phyloP scores from a whole-genome alignment of 2,113 vertebrate species.

The Numenius arquata region DNA sequence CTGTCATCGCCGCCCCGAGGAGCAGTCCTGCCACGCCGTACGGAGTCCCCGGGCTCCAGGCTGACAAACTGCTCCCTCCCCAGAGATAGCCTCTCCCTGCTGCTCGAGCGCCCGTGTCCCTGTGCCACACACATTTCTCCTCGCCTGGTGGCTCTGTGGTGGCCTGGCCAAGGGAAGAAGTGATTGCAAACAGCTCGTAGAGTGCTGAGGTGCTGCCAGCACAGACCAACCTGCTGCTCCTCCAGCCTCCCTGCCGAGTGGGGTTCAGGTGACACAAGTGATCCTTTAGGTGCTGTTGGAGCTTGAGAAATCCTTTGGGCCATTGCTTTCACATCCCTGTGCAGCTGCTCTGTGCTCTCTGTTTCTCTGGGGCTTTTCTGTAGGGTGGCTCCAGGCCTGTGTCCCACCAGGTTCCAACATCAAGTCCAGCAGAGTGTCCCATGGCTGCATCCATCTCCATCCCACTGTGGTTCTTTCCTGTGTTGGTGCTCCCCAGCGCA shows the following conservation, averaged over 20 bases:
- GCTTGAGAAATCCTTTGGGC: background rate
- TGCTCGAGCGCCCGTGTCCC: rapidly evolving
- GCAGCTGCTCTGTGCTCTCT: background rate
- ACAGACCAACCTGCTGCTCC: background rate
- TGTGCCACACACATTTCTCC: background rate
- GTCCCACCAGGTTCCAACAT: background rate
- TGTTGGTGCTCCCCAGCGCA: background rate
- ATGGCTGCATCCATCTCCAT: background rate
- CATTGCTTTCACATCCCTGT: rapidly evolving
- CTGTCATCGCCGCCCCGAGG: background rate
- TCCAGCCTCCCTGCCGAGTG: background rate
- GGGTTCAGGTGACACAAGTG: background rate
- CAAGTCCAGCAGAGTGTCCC: background rate
- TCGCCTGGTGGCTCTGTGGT: background rate
- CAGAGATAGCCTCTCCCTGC: background rate
- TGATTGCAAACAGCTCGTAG: background rate
- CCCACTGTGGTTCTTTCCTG: background rate
- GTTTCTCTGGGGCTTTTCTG: background rate
- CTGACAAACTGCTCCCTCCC: background rate
- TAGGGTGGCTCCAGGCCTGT: background rate
- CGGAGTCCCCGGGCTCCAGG: background rate
- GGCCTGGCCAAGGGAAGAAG: background rate
- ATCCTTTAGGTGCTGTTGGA: background rate
- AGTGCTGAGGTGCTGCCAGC: background rate
- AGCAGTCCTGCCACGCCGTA: background rate